Percentiles rank a stretch among this genome's conserved stretches.
phyloP scores from a whole-genome alignment of 2,888 invertebrate species.

The Podabrus alpinus region DNA sequence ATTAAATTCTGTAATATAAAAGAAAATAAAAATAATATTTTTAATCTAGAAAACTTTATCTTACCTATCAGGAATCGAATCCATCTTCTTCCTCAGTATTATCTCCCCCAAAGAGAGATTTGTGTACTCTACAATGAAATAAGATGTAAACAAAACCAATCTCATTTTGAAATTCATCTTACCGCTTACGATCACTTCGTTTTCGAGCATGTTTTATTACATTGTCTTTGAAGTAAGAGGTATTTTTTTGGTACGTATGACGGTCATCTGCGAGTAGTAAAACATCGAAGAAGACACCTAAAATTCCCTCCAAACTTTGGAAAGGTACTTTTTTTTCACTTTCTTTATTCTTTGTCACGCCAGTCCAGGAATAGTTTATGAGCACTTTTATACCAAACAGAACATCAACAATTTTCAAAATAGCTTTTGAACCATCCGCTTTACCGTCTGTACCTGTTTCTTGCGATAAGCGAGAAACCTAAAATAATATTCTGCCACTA shows the following conservation, averaged over 20 bases:
- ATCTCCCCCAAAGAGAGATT: no score
- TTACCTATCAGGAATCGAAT: no score
- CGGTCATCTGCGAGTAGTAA: constrained; percentile 32
- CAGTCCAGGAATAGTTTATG: constrained; percentile 34
- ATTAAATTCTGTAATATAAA: no score
- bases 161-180: neutral
- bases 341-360: constrained; percentile 24
- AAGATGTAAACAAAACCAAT: no score
- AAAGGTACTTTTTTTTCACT: constrained; percentile 5
- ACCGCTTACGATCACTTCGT: constrained; percentile 33
- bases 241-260: constrained; percentile 33
- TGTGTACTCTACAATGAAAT: no score
- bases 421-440: constrained; percentile 32
- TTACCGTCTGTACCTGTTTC: constrained; percentile 22
- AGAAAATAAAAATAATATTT: no score
- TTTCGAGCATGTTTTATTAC: neutral
- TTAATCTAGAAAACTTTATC: no score
- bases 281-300: constrained; percentile 34
- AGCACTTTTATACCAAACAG: constrained; percentile 28
- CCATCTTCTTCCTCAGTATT: no score
- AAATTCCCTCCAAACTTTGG: constrained; percentile 30
- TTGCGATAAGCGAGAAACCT: constrained; percentile 31
- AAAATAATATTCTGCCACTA: neutral
- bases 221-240: constrained; percentile 33
- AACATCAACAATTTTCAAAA: constrained; percentile 31